Percentiles rank a stretch among this genome's conserved stretches.
These are phyloP conservation scores for Odontocolon sp. DNA, from an alignment of 2,888 invertebrate species.

Conservation along the genomic window DNA sequence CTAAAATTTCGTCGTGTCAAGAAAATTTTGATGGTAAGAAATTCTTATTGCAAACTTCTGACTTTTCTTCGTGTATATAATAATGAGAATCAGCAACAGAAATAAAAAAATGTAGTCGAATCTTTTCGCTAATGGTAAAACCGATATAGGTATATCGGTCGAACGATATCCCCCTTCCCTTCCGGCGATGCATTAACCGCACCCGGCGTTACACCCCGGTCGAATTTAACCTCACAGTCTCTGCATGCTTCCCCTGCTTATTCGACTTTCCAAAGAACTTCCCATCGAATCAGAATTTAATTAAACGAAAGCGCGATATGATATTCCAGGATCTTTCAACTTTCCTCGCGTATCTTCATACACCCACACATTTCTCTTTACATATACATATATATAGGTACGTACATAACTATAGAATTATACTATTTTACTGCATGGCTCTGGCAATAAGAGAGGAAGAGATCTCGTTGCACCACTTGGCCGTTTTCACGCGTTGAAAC, in stretches of 20 bases:
- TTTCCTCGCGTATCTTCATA: slow-evolving; percentile 17
- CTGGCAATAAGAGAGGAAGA: not conserved
- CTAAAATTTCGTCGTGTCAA: too few species aligned
- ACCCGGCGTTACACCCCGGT: slow-evolving; percentile 69
- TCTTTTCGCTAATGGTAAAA: too few species aligned
- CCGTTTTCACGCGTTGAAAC: slow-evolving; percentile 27
- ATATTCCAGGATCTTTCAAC: slow-evolving; percentile 72
- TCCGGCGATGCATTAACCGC: slow-evolving; percentile 79
- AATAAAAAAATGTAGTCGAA: too few species aligned
- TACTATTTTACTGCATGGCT: slow-evolving; percentile 27
- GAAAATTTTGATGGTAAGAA: too few species aligned
- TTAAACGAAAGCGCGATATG: slow-evolving; percentile 80
- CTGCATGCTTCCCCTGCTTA: slow-evolving; percentile 36
- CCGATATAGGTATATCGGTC: not conserved
- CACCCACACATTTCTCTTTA: too few species aligned
- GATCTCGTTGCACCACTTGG: not conserved
- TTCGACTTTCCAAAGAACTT: slow-evolving; percentile 43
- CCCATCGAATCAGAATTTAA: slow-evolving; percentile 80
- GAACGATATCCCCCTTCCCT: slow-evolving; percentile 61
- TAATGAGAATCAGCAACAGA: too few species aligned
- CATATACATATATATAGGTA: not conserved
- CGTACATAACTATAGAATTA: not conserved
- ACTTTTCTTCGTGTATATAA: too few species aligned
- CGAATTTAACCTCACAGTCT: slow-evolving; percentile 50
- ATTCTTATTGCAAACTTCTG: too few species aligned